Base-by-base conservation (phyloP, 2,113 vertebrate genomes). In the Chloebia gouldiae region DNA sequence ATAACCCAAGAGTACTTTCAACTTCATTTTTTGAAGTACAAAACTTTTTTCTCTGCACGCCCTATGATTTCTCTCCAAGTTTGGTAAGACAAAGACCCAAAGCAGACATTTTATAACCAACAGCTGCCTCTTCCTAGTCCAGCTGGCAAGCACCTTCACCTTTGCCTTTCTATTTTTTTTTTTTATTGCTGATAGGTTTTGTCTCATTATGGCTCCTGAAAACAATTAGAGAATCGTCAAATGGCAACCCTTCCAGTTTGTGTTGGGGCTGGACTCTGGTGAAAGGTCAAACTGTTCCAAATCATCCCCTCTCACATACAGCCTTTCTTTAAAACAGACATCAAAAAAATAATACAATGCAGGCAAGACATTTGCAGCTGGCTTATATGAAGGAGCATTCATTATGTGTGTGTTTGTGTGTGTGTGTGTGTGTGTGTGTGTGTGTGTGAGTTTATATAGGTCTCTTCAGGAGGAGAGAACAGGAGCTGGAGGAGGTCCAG, bases 91-190 rank as follows among this genome's bases (percentile, higher is more conserved):
- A 1, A 87, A 87, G 73, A 82, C 44, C 28, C 45, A 92, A 94
- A 78, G 47, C 42, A 80, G 45, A 51, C 85, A 75, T 95, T 94
- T 88, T 95, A 87, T 68, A 90, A 73, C 65, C 85, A 73, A 39
- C 81, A 90, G 53, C 88, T 92, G 85, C 56, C 28, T 94, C 44
- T 92, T 30, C 20, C 30, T 45, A 17, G 30, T 83, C 90, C 85
- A 92, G 79, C 94, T 95, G 93, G 82, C 76, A 93, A 75, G n/a
- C 13, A 84, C 51, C n/a, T 78, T 95, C 76, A 77, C 60, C 68
- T 83, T 72, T 86, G 31, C 39, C 75, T 92, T 83, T 60, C 22
- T 70, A 11, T 47, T 88, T 87, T 85, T 81, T 79, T 88, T 31
- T 81, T 79, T 88, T 31, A 24, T 11, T 90, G 39, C 59, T 77